Conservation (phyloP, 92 coral and sea anemone species). For the Porites lobata region DNA sequence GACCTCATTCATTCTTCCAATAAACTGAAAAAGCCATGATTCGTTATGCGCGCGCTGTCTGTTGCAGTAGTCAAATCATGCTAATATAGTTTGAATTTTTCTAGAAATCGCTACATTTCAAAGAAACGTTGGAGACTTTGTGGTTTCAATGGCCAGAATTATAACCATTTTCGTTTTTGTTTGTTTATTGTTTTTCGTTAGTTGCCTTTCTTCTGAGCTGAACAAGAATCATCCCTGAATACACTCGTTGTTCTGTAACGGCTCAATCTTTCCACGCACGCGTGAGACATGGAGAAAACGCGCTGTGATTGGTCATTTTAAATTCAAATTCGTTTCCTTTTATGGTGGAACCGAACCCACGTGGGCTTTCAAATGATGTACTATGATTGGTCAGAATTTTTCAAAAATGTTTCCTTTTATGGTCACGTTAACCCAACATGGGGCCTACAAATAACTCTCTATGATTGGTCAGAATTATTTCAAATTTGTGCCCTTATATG, state of each 20-base stretch:
- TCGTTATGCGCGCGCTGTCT: not conserved
- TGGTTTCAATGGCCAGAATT: not conserved
- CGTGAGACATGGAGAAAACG: not conserved
- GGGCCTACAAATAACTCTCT: not conserved
- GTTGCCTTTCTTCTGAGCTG: not conserved
- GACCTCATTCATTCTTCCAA: too few species aligned
- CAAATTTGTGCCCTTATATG: not conserved
- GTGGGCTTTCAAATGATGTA: too few species aligned
- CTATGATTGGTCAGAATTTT: not conserved
- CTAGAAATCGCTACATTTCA: not conserved
- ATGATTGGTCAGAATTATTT: slow-evolving; percentile 18
- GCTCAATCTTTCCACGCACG: not conserved
- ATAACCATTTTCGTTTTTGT: not conserved
- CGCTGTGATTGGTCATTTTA: not conserved
- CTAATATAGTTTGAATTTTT: not conserved
- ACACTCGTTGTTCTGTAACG: not conserved
- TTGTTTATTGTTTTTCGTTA: not conserved
- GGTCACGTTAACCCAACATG: not conserved
- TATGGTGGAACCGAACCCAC: too few species aligned
- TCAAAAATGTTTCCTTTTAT: not conserved
- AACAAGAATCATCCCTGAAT: not conserved
- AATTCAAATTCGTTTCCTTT: not conserved
- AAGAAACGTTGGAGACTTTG: not conserved
- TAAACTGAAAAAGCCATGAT: too few species aligned
- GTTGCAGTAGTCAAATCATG: not conserved